phyloP scores from a whole-genome alignment of 2,888 invertebrate genomes.

The Calliopum simillimum region DNA sequence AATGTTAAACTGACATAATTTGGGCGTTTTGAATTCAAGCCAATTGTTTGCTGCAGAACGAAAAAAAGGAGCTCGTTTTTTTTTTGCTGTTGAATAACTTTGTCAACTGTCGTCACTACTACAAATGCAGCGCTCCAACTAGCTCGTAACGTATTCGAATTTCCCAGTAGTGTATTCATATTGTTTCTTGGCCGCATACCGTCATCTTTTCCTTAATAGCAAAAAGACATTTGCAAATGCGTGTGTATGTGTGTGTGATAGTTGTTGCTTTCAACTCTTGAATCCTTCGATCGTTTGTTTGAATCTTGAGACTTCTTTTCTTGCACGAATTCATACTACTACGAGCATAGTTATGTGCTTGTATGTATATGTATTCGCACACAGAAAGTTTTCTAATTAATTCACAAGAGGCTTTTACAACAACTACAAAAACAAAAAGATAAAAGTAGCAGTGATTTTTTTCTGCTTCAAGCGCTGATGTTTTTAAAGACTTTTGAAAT shows the following conservation, averaged over 20 bases:
- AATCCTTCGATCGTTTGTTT: constrained; percentile 12
- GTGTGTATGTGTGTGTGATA: neutral
- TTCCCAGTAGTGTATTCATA: constrained; percentile 6
- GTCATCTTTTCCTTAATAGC: neutral
- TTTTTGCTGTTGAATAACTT: neutral
- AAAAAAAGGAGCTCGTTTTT: neutral
- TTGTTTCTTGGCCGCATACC: neutral
- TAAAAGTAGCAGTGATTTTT: neutral
- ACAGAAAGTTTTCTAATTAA: constrained; percentile 59
- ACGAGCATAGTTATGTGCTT: too few species aligned
- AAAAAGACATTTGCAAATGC: neutral
- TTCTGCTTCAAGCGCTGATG: neutral
- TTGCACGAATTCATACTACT: neutral
- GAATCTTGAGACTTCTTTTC: constrained; percentile 17
- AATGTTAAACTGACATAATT: neutral
- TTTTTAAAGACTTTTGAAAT: neutral
- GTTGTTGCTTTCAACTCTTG: neutral
- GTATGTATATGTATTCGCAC: too few species aligned
- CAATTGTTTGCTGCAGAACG: neutral
- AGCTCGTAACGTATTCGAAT: neutral
- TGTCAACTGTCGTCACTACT: neutral
- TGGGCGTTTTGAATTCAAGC: constrained; percentile 1
- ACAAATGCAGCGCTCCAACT: too few species aligned
- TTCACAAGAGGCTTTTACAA: constrained; percentile 52
- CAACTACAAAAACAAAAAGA: constrained; percentile 37